A percentile compares a stretch with the other conserved stretches of the same genome.
Evolutionary conservation across 2,113 vertebrate species (phyloP).

Genomic region (Sapayoa aenigma): DNA sequence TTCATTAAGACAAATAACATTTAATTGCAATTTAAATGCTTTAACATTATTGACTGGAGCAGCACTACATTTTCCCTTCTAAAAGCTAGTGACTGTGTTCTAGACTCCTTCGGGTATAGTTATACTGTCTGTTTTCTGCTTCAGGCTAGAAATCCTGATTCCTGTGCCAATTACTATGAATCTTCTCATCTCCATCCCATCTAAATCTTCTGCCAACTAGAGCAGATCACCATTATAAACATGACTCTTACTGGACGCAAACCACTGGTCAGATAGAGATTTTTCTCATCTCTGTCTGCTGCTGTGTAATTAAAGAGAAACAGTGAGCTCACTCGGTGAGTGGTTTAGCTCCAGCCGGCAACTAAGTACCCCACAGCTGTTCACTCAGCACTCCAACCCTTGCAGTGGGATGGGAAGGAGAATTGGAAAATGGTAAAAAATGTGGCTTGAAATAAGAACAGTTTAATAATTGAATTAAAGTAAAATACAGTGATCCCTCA

Average conservation of each 20-base stretch:
- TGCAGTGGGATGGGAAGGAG: neutral
- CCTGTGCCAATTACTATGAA: neutral
- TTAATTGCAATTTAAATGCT: constrained; percentile 5
- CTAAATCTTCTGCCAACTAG: neutral
- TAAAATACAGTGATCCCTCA: too few species aligned
- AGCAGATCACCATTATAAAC: neutral
- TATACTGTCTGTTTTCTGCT: neutral
- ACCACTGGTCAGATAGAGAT: neutral
- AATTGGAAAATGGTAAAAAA: neutral
- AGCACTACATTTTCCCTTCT: neutral
- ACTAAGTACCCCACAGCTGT: neutral
- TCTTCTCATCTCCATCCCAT: neutral
- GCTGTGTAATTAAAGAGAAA: neutral
- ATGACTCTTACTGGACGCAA: neutral
- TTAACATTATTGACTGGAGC: neutral
- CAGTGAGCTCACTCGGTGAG: rapidly evolving
- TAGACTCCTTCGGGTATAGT: neutral
- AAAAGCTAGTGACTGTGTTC: neutral
- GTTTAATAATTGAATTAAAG: neutral
- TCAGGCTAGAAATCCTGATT: neutral
- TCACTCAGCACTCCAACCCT: neutral
- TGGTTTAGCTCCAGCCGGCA: neutral
- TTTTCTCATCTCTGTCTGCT: neutral
- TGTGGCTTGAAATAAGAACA: neutral
- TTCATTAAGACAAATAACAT: neutral